These are phyloP conservation scores for Plusia festucae DNA, from an alignment of 2,888 invertebrate genomes.

Conservation along the genomic window DNA sequence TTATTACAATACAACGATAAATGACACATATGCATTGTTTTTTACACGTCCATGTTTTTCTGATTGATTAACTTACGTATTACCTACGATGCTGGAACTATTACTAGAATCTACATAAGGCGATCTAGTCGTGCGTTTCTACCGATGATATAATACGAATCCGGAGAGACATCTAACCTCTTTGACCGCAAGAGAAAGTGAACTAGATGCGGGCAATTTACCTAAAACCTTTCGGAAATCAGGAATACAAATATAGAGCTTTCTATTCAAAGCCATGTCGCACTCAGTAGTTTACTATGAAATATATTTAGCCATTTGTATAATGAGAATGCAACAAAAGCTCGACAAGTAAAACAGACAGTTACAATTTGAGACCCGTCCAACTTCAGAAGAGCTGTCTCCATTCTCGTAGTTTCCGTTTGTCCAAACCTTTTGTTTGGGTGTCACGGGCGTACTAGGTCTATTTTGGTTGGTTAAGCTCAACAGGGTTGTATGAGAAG, in stretches of 20 bases:
- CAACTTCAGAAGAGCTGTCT: slow-evolving; percentile 59
- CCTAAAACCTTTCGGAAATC: slow-evolving; percentile 6
- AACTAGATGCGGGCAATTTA: slow-evolving; percentile 6
- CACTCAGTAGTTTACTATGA: slow-evolving; percentile 27
- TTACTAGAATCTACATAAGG: not conserved
- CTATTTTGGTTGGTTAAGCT: slow-evolving; percentile 54
- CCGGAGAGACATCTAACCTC: not conserved
- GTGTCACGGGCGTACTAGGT: slow-evolving; percentile 50
- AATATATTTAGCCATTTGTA: slow-evolving; percentile 47
- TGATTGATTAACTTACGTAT: not conserved
- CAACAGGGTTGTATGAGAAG: slow-evolving; percentile 57
- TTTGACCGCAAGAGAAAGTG: not conserved
- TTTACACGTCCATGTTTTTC: not conserved
- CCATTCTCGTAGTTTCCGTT: slow-evolving; percentile 55
- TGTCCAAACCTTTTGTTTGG: slow-evolving; percentile 59
- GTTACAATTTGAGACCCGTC: slow-evolving; percentile 57
- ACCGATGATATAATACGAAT: slow-evolving; percentile 2
- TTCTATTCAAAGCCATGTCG: slow-evolving; percentile 36
- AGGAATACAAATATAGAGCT: slow-evolving; percentile 6
- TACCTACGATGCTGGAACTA: not conserved
- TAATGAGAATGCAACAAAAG: slow-evolving; percentile 49
- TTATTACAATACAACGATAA: too few relatives aligned
- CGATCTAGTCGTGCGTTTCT: not conserved
- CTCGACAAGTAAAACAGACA: slow-evolving; percentile 52
- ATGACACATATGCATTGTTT: too few relatives aligned